phyloP scores from a whole-genome alignment of 2,113 vertebrate genomes.

The Picathartes gymnocephalus region DNA sequence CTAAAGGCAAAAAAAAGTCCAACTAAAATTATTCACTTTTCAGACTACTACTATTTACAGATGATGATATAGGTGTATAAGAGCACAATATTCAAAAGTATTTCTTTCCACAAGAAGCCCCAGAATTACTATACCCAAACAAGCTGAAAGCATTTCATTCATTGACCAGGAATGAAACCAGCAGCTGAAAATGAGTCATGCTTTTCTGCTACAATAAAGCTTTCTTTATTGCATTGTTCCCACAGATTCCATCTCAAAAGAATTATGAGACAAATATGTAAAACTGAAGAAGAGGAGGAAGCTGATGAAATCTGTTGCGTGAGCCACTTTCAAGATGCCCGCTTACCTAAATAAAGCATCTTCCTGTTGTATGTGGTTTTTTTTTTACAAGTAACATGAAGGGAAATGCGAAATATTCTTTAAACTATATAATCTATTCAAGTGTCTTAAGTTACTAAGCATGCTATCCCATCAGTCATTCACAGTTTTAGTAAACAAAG shows the following conservation, averaged over 20 bases:
- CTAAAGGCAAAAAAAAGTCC: not conserved
- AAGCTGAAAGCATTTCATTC: conserved; percentile 39
- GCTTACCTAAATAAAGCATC: not conserved
- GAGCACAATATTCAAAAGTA: not conserved
- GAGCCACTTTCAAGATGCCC: not conserved
- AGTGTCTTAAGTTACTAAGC: not conserved
- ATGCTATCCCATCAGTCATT: not conserved
- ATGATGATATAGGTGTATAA: not conserved
- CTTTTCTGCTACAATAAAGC: not conserved
- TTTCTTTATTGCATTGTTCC: conserved; percentile 27
- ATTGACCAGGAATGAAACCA: conserved; percentile 23
- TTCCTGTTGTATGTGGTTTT: not conserved
- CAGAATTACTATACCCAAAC: not conserved
- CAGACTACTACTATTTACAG: not conserved
- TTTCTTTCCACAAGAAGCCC: not conserved
- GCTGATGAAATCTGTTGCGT: not conserved
- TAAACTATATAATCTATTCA: not conserved
- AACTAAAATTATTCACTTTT: not conserved
- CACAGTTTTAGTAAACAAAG: not conserved
- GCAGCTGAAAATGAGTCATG: conserved; percentile 58
- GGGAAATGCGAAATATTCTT: not conserved
- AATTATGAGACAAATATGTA: conserved; percentile 6
- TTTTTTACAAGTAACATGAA: not conserved
- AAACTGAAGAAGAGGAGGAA: conserved; percentile 18
- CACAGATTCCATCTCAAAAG: not conserved